Percentiles rank a stretch among this genome's conserved stretches.
Evolutionary conservation across 2,113 vertebrate genomes (phyloP).

Genomic region (Oreochromis tanganicae): DNA sequence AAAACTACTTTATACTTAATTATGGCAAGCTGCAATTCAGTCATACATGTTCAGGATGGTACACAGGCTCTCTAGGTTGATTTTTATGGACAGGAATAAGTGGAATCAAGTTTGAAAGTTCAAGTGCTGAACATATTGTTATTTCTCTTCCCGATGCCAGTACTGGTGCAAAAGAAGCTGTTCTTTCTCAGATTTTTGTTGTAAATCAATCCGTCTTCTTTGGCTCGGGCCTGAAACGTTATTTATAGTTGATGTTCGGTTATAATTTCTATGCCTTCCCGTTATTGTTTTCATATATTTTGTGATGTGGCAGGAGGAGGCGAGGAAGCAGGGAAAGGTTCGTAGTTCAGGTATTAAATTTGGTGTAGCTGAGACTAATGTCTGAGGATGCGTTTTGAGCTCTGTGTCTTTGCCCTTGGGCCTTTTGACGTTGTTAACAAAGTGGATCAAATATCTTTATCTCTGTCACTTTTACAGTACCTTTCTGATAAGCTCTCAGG

Average conservation of each 20-base stretch:
- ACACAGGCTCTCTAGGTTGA: background rate
- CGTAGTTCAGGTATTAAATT: background rate
- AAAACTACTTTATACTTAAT: background rate
- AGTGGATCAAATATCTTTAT: background rate
- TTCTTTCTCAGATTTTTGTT: background rate
- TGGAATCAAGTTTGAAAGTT: background rate
- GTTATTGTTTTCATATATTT: background rate
- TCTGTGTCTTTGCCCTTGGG: background rate
- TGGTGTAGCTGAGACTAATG: background rate
- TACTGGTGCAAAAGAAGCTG: background rate
- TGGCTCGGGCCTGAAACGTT: background rate
- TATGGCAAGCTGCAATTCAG: background rate
- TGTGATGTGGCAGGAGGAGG: background rate
- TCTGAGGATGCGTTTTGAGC: background rate
- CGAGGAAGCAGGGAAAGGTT: background rate
- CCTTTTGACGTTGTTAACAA: background rate
- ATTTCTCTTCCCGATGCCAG: background rate
- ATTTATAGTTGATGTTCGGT: background rate
- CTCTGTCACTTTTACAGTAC: background rate
- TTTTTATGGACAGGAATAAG: background rate
- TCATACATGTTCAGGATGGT: background rate
- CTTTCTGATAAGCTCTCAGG: slow-evolving; percentile 15
- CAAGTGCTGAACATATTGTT: background rate
- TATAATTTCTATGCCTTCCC: background rate
- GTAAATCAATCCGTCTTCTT: background rate